Base-by-base conservation (phyloP, 1,140 invertebrate genomes). In the Littorina saxatilis region DNA sequence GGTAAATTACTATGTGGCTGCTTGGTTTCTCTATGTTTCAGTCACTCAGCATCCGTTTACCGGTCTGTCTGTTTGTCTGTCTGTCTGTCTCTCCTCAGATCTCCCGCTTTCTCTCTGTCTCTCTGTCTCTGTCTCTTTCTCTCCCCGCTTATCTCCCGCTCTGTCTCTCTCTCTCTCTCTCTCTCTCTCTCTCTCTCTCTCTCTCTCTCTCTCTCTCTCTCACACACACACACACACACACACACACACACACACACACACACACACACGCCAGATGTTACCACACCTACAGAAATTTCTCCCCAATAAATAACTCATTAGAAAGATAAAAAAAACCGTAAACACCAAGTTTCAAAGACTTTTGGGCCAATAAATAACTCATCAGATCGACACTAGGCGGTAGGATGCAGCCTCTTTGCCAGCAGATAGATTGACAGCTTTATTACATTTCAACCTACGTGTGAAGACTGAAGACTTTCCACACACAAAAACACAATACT, bases 211-310 rank as follows among this genome's bases (percentile, higher is more conserved):
- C 27, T 63, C 61, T 63, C 27, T 63, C 1, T 63, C 27, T 63
- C 55, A 58, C 55, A 58, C 55, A 58, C 55, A 58, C 55, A 58
- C 55, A 58, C 55, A 58, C 55, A 58, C 55, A 58, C 55, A 58
- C 55, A 58, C 55, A 58, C 55, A 27, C 55, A 58, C 55, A 27
- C 55, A 58, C 55, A 27, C 55, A 58, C 55, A 58, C 55, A 58
- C 55, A 58, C n/a, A 58, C 55, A 58, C 55, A 58, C 55, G n/a
- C 55, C 9, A 58, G 4, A 58, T 23, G n/a, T 58, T 11, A 9
- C 9, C 47, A 50, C 20, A 50, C 47, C 9, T 50, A 50, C 47
- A 50, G 9, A 50, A 9, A 50, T 20, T 11, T 50, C 9, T 20
- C 9, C 47, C 9, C 47, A n/a, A n/a, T n/a, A n/a, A n/a, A 52